Conservation (phyloP, 2,888 invertebrate genomes). For the Onthophagus sagittarius region DNA sequence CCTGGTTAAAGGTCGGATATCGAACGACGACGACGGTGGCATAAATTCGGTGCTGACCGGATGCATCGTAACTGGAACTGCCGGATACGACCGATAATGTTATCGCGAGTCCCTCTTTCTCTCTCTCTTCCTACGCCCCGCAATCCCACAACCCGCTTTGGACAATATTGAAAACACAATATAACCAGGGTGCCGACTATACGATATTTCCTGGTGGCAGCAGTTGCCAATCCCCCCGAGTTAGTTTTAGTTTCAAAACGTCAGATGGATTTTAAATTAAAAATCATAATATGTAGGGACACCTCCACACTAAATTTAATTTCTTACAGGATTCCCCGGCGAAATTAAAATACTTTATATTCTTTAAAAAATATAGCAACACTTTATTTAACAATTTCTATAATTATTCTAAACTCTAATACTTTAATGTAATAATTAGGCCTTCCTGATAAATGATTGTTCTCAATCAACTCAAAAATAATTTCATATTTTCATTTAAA, state of each 20-base stretch:
- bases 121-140: background rate
- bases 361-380: too few relatives aligned
- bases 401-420: too few relatives aligned
- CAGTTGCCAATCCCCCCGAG: background rate
- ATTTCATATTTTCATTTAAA: too few relatives aligned
- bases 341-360: too few relatives aligned
- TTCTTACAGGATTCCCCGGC: too few relatives aligned
- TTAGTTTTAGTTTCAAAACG: background rate
- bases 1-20: background rate
- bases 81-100: background rate
- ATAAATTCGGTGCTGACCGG: conserved; percentile 1
- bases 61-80: conserved; percentile 4
- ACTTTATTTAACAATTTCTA: too few relatives aligned
- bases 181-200: background rate
- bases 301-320: too few relatives aligned
- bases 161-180: conserved; percentile 5
- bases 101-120: background rate
- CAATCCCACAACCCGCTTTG: background rate
- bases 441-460: too few relatives aligned
- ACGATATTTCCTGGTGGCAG: background rate
- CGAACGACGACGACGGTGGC: background rate
- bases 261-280: background rate
- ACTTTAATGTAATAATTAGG: too few relatives aligned
- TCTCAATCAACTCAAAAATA: too few relatives aligned
- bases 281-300: too few relatives aligned